Evolutionary conservation across 2,113 vertebrate genomes (phyloP).

Genomic region (Eudyptes chrysolophus): DNA sequence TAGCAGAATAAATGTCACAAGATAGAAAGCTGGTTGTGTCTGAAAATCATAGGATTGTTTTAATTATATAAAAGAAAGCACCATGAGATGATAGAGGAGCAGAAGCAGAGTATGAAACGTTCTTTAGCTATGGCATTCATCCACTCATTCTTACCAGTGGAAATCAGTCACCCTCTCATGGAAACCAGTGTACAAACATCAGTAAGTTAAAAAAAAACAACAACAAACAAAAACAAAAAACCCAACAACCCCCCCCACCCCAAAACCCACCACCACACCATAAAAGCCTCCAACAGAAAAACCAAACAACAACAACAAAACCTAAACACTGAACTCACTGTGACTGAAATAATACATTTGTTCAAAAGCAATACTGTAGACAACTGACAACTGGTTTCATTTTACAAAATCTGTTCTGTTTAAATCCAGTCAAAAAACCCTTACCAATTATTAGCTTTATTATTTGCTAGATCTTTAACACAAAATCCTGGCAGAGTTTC

Average conservation of each 20-base stretch:
- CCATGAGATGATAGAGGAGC: neutral
- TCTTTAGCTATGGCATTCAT: neutral
- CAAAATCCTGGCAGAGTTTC: neutral
- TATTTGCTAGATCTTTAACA: neutral
- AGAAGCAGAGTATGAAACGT: neutral
- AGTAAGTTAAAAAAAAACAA: neutral
- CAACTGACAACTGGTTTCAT: neutral
- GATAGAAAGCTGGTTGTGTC: neutral
- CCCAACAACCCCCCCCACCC: accelerated
- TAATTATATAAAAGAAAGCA: neutral
- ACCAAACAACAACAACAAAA: neutral
- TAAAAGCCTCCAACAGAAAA: neutral
- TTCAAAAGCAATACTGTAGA: neutral
- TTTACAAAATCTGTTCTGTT: neutral
- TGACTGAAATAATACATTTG: neutral
- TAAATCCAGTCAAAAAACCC: neutral
- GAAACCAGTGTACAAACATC: neutral
- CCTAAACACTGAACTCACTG: neutral
- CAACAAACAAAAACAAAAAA: neutral
- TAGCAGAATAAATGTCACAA: neutral
- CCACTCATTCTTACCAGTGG: neutral
- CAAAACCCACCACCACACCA: neutral
- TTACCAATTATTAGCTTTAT: neutral
- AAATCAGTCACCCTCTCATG: neutral
- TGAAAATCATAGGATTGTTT: neutral